Percentiles rank a stretch among this genome's conserved stretches.
These are phyloP conservation scores for Channa striata DNA, from an alignment of 2,797 vertebrate species.

Conservation along the genomic window DNA sequence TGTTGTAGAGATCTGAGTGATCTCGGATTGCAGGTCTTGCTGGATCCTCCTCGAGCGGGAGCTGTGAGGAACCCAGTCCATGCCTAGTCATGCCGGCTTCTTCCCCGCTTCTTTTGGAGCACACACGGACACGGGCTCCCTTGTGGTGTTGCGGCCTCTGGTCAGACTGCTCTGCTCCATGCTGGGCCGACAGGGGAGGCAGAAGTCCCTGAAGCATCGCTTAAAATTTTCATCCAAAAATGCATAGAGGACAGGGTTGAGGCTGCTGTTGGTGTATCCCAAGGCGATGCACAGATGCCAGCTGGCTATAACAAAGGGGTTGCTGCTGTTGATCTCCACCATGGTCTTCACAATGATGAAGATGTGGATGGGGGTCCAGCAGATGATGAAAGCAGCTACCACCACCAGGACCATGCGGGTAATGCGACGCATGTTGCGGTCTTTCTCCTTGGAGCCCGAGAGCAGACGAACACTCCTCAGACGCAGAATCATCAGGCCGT, in stretches of 20 bases:
- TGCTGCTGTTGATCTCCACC: conserved; percentile 90
- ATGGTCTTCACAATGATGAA: conserved; percentile 96
- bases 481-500: conserved; percentile 94
- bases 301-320: conserved; percentile 90
- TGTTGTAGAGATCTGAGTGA: conserved; percentile 87
- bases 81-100: conserved; percentile 90
- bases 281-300: conserved; percentile 96
- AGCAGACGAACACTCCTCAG: conserved; percentile 92
- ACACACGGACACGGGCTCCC: conserved; percentile 88
- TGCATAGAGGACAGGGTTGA: conserved; percentile 94
- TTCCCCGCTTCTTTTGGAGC: conserved; percentile 79
- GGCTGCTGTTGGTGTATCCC: conserved; percentile 97
- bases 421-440: conserved; percentile 93
- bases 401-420: conserved; percentile 96
- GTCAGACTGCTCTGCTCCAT: conserved; percentile 83
- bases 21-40: conserved; percentile 84
- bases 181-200: conserved; percentile 84
- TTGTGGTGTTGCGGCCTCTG: conserved; percentile 78
- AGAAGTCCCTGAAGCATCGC: conserved; percentile 94
- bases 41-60: conserved; percentile 73
- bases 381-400: conserved; percentile 95
- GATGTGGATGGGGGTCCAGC: conserved; percentile 97
- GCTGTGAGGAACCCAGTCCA: conserved; percentile 77
- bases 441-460: conserved; percentile 95
- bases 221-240: conserved; percentile 97